Evolutionary conservation across 2,888 invertebrate genomes (phyloP).

Genomic region (Polyommatus icarus): DNA sequence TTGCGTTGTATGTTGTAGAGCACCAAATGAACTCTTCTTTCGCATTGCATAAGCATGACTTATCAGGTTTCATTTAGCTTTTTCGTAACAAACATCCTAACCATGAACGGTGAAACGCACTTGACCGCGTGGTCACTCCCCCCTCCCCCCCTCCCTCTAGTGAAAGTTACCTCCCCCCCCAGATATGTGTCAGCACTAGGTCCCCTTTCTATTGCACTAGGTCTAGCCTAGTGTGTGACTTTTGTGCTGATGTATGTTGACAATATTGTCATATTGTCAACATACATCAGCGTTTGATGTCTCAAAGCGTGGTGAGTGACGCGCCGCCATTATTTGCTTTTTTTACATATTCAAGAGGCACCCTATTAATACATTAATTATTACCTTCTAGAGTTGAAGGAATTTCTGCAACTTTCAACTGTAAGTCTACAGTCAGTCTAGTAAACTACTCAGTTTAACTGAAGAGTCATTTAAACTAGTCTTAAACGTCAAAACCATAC

Average conservation of each 20-base stretch:
- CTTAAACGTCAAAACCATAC: no score
- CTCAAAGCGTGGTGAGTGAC: not conserved
- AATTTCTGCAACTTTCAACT: no score
- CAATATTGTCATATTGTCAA: no score
- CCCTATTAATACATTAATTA: no score
- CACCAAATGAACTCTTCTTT: not conserved
- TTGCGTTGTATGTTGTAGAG: no score
- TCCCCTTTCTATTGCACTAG: constrained; percentile 36
- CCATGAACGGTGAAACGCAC: constrained; percentile 48
- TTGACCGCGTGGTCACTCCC: constrained; percentile 70
- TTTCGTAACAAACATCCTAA: constrained; percentile 12
- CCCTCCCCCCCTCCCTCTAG: constrained; percentile 58
- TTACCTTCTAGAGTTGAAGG: no score
- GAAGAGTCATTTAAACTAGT: not conserved
- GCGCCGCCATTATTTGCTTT: not conserved
- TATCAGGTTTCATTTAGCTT: not conserved
- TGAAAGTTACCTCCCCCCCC: constrained; percentile 57
- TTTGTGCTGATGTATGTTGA: constrained; percentile 21
- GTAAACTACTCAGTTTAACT: no score
- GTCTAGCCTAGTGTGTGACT: constrained; percentile 29
- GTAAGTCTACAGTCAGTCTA: no score
- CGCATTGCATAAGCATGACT: no score
- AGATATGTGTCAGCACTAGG: constrained; percentile 38
- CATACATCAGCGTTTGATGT: no score
- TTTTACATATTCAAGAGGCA: no score